Evolutionary conservation across 2,113 vertebrate species (phyloP).

Genomic region (Azemiops feae): DNA sequence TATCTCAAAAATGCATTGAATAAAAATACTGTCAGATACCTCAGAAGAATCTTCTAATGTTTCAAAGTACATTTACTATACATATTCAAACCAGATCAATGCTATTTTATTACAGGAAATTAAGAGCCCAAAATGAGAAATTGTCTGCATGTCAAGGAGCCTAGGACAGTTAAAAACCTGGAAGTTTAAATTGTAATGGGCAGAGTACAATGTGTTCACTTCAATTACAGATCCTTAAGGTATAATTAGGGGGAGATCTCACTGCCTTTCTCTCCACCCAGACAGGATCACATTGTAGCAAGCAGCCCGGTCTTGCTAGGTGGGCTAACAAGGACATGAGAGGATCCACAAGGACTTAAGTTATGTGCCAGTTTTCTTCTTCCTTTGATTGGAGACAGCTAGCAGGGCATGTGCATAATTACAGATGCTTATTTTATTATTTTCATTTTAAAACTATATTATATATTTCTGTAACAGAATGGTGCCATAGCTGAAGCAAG

Average conservation of each 20-base stretch:
- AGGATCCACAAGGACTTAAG: background rate
- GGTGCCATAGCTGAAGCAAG: background rate
- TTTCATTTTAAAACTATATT: background rate
- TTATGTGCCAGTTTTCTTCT: background rate
- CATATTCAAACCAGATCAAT: slow-evolving; percentile 9
- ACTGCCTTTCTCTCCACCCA: background rate
- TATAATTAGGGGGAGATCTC: background rate
- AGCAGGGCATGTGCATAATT: background rate
- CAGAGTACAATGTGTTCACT: background rate
- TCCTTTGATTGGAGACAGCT: background rate
- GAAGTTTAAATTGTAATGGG: background rate
- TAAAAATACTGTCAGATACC: background rate
- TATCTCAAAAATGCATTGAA: background rate
- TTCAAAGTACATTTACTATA: background rate
- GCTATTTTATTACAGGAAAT: slow-evolving; percentile 13
- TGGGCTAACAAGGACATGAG: background rate
- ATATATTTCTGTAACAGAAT: background rate
- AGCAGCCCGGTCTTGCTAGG: background rate
- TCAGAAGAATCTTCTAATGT: background rate
- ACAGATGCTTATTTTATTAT: background rate
- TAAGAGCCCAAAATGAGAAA: background rate
- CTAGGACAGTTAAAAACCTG: background rate
- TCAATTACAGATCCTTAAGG: background rate
- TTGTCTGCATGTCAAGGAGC: background rate
- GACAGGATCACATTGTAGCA: background rate